A percentile compares a stretch with the other conserved stretches of the same genome.
phyloP scores from a whole-genome alignment of 1,140 invertebrate genomes.

The Papilio xuthus region DNA sequence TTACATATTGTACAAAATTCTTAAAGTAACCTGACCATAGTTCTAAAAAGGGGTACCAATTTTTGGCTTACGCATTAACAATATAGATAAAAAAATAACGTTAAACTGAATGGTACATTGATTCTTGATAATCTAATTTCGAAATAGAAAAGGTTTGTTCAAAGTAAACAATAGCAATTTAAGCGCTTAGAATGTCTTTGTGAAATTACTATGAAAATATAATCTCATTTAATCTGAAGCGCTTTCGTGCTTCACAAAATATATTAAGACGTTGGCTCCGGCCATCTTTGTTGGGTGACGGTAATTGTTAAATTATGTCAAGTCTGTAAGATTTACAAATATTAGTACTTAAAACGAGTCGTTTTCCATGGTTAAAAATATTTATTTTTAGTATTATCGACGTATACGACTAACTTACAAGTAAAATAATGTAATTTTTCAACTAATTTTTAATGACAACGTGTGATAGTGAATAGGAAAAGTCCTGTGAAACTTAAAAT shows the following conservation, averaged over 20 bases:
- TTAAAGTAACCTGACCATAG: too few relatives aligned
- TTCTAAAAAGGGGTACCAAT: too few relatives aligned
- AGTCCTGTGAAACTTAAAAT: too few relatives aligned
- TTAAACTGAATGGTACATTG: too few relatives aligned
- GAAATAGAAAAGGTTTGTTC: not conserved
- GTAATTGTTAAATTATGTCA: slow-evolving; percentile 6
- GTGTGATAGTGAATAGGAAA: too few relatives aligned
- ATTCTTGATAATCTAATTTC: not conserved
- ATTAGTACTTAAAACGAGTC: not conserved
- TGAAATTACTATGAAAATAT: slow-evolving; percentile 19
- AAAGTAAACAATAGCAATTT: slow-evolving; percentile 15
- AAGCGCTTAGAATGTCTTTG: not conserved
- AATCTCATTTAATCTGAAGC: slow-evolving; percentile 9
- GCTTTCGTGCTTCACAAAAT: slow-evolving; percentile 16
- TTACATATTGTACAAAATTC: too few relatives aligned
- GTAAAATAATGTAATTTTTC: too few relatives aligned
- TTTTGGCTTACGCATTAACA: too few relatives aligned
- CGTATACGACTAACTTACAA: not conserved
- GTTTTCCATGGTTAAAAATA: not conserved
- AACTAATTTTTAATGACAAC: too few relatives aligned
- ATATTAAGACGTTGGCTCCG: slow-evolving; percentile 10
- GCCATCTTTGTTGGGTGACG: slow-evolving; percentile 1
- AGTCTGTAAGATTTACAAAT: not conserved
- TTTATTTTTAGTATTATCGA: not conserved
- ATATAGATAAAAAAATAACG: too few relatives aligned